phyloP scores from a whole-genome alignment of 2,797 vertebrate species.

The Masticophis lateralis region DNA sequence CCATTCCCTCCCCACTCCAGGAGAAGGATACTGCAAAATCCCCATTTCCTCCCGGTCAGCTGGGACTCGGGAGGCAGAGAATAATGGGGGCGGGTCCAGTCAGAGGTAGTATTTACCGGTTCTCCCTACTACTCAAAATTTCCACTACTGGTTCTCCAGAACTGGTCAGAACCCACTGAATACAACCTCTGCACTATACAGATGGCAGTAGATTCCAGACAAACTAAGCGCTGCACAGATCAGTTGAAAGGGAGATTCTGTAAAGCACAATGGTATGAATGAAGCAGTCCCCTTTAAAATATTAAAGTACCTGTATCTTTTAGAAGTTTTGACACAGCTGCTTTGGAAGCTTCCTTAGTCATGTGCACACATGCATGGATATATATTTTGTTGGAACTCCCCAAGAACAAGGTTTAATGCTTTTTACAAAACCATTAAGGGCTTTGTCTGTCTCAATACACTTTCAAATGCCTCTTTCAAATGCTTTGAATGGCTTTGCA shows the following conservation, averaged over 20 bases:
- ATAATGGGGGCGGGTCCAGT: too few relatives aligned
- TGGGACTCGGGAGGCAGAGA: too few relatives aligned
- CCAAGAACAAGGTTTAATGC: background rate
- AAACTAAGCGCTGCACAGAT: background rate
- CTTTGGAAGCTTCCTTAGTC: background rate
- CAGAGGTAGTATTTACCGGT: too few relatives aligned
- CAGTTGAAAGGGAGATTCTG: background rate
- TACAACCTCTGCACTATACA: background rate
- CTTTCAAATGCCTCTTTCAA: background rate
- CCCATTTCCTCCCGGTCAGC: too few relatives aligned
- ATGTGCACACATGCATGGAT: background rate
- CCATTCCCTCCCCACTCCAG: too few relatives aligned
- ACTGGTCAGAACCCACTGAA: too few relatives aligned
- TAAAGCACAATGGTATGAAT: background rate
- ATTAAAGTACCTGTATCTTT: background rate
- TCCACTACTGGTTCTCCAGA: too few relatives aligned
- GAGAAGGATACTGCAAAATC: too few relatives aligned
- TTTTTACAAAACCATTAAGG: background rate
- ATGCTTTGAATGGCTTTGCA: background rate
- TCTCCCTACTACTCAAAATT: too few relatives aligned
- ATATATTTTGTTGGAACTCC: background rate
- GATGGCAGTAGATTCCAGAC: background rate
- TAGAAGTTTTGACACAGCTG: background rate
- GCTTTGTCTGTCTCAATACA: background rate
- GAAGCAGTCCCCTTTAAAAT: background rate